phyloP scores from a whole-genome alignment of 2,113 vertebrate genomes.

The Lagopus leucura region DNA sequence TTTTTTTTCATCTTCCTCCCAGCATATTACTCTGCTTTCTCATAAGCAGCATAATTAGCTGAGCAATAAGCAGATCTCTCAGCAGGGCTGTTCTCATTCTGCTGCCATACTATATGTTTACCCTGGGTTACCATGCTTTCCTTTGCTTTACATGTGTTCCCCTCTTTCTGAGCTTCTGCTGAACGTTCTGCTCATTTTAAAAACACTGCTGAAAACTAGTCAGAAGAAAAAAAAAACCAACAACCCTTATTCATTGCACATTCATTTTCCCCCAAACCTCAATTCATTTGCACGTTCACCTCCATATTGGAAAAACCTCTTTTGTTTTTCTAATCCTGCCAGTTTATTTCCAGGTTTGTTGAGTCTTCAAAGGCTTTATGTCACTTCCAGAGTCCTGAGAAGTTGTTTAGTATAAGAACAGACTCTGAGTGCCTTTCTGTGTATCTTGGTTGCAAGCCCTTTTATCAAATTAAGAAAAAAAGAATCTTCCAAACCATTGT shows the following conservation, averaged over 20 bases:
- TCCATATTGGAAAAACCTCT: not conserved
- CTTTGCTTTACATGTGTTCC: not conserved
- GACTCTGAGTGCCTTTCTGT: not conserved
- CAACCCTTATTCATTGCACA: not conserved
- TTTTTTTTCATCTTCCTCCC: constrained; percentile 14
- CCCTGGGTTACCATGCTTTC: not conserved
- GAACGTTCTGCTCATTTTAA: not conserved
- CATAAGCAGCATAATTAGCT: not conserved
- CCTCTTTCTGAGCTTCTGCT: not conserved
- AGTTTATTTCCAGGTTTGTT: not conserved
- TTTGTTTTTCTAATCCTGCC: not conserved
- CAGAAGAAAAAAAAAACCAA: not conserved
- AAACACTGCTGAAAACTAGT: not conserved
- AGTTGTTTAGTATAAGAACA: not conserved
- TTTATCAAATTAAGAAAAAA: not conserved
- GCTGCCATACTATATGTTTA: not conserved
- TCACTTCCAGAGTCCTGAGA: not conserved
- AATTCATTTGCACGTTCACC: not conserved
- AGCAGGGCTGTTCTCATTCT: not conserved
- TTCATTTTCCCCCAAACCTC: too few species aligned
- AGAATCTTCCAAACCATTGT: not conserved
- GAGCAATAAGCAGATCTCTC: not conserved
- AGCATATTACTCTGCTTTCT: not conserved
- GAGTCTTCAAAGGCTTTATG: not conserved
- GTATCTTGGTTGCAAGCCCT: not conserved